Evolutionary conservation across 1,140 invertebrate genomes (phyloP).

Genomic region (Anthonomus grandis): DNA sequence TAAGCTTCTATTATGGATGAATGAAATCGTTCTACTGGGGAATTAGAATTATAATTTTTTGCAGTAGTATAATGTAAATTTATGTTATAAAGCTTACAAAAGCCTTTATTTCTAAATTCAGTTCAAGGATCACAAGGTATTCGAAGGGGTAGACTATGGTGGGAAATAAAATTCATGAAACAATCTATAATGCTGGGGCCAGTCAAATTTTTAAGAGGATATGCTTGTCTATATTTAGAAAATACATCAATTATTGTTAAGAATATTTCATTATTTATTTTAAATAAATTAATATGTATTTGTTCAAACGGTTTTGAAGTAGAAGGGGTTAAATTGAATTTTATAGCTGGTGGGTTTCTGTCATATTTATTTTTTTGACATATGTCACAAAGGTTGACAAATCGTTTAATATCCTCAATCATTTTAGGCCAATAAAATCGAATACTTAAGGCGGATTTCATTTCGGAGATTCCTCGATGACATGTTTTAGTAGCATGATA

Average conservation of each 20-base stretch:
- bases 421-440: constrained; percentile 31
- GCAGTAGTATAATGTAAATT: constrained; percentile 1
- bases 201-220: constrained; percentile 23
- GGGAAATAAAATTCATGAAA: constrained; percentile 23
- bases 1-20: constrained; percentile 34
- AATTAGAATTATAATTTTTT: constrained; percentile 30
- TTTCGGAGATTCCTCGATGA: constrained; percentile 32
- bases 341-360: neutral
- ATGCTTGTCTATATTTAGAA: constrained; percentile 40
- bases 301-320: constrained; percentile 37
- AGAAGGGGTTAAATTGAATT: constrained; percentile 5
- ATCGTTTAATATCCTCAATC: constrained; percentile 21
- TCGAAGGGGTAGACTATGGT: constrained; percentile 29
- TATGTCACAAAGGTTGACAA: too few species aligned
- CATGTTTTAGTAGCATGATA: constrained; percentile 30
- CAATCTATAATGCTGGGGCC: constrained; percentile 21
- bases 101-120: constrained; percentile 27
- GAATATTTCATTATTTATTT: constrained; percentile 29
- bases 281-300: constrained; percentile 37
- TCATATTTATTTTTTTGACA: constrained; percentile 20
- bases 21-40: constrained; percentile 29
- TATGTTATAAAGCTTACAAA: too few species aligned
- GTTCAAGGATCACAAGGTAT: constrained; percentile 21
- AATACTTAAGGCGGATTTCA: constrained; percentile 12
- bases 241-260: constrained; percentile 41